Evolutionary conservation across 1,140 invertebrate genomes (phyloP).

Genomic region (Parapsyche elsis): DNA sequence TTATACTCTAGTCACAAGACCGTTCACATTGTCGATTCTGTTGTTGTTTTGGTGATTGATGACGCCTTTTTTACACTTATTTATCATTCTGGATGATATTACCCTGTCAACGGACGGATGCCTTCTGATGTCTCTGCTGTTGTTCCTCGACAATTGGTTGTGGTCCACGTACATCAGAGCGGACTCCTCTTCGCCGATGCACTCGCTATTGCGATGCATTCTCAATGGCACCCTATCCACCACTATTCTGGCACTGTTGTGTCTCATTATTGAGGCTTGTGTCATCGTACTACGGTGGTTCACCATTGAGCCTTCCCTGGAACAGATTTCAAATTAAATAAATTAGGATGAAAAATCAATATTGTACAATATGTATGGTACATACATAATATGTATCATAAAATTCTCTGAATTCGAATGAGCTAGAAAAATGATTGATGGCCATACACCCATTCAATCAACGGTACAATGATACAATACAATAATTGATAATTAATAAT

Average conservation of each 20-base stretch:
- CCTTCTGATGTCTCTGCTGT: constrained; percentile 36
- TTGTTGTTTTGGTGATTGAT: constrained; percentile 49
- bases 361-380: no score
- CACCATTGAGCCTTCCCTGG: constrained; percentile 53
- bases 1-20: constrained; percentile 51
- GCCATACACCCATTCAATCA: no score
- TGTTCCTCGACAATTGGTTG: constrained; percentile 36
- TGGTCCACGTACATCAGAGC: constrained; percentile 37
- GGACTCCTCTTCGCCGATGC: constrained; percentile 46
- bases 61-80: constrained; percentile 42
- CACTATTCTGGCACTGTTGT: constrained; percentile 52
- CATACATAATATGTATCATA: no score
- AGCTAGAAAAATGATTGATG: no score
- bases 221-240: constrained; percentile 46
- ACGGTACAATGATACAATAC: no score
- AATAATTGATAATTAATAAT: no score
- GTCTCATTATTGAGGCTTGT: constrained; percentile 54
- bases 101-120: constrained; percentile 42
- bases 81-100: constrained; percentile 34
- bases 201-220: constrained; percentile 34
- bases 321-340: constrained; percentile 3
- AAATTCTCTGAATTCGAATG: no score
- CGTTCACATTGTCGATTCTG: constrained; percentile 44
- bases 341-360: no score
- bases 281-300: constrained; percentile 54